Evolutionary conservation across 2,888 invertebrate genomes (phyloP), one percentile per base, ranked within the genome.

Genomic region (Cheilosia soror): DNA sequence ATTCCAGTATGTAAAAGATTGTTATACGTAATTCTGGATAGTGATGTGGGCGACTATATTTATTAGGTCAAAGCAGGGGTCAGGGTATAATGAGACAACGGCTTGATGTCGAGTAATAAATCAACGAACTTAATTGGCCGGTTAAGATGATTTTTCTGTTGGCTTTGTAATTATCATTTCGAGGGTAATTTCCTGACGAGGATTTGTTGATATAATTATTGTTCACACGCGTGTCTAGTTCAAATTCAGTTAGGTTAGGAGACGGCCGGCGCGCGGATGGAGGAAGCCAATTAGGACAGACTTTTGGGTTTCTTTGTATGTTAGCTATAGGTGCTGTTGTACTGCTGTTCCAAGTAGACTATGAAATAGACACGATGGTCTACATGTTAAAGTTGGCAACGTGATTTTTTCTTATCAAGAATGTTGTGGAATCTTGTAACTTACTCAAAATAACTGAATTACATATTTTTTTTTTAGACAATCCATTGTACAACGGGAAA

Each of bases 51-150:
- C 44, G 60, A 11, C 25, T 51, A 9, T 9, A 40, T 42, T 69
- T 44, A 57, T 27, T 68, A 44, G 68, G 76, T 68, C 68, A 77
- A 58, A 60, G 42, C 20, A 47, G 27, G 20, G 29, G 27, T 29
- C 11, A 13, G 29, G 13, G 3, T 27, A 65, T 6, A 37, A 37
- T 37, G 37, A 37, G 37, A 37, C 37, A 37, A 40, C 13, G 9
- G 15, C 37, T 51, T 40, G 62, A 73, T 63, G 69, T 69, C 11
- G 40, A 15, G 62, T 62, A 55, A 78, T 69, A 78, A 78, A 62
- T 78, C 69, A 78, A 78, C 69, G 62, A 47, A 29, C 62, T 63
- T 69, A 77, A 77, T 77, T 77, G 69, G 69, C 47, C 66, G 51
- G 49, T 57, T 68, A 66, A 68, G 58, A 76, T 66, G 66, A 76